Conservation (phyloP, 2,797 vertebrate genomes). For the Peromyscus nudipes region DNA sequence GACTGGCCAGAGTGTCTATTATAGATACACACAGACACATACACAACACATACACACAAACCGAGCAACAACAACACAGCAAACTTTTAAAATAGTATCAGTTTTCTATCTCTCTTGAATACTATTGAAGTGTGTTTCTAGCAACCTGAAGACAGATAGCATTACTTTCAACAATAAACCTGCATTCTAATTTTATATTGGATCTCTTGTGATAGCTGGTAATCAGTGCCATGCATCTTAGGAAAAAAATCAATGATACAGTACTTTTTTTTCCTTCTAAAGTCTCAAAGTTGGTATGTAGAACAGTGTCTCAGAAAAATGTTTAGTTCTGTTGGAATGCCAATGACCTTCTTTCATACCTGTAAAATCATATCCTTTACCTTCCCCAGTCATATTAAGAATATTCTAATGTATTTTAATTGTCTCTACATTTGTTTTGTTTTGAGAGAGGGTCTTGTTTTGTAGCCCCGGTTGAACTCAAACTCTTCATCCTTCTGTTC, state of each 20-base stretch:
- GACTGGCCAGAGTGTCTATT: no score
- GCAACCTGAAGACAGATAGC: background rate
- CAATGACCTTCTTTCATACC: background rate
- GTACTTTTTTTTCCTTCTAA: background rate
- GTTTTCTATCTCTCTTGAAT: background rate
- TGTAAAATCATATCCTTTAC: background rate
- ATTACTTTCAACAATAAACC: background rate
- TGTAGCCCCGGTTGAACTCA: background rate
- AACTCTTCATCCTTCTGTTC: background rate
- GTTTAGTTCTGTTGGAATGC: background rate
- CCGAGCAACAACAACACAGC: background rate
- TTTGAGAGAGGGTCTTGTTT: background rate
- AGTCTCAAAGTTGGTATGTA: background rate
- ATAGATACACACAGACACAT: background rate
- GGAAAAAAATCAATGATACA: background rate
- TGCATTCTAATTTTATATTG: background rate
- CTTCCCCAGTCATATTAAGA: background rate
- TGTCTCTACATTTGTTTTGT: background rate
- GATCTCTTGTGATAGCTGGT: background rate
- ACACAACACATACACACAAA: background rate
- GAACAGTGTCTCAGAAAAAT: background rate
- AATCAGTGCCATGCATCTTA: background rate
- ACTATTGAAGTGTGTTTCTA: background rate
- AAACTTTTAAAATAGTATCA: background rate
- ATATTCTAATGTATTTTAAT: background rate